Percentiles rank a stretch among this genome's conserved stretches.
phyloP scores from a whole-genome alignment of 2,888 invertebrate species.

The Drosophila fungiperda region DNA sequence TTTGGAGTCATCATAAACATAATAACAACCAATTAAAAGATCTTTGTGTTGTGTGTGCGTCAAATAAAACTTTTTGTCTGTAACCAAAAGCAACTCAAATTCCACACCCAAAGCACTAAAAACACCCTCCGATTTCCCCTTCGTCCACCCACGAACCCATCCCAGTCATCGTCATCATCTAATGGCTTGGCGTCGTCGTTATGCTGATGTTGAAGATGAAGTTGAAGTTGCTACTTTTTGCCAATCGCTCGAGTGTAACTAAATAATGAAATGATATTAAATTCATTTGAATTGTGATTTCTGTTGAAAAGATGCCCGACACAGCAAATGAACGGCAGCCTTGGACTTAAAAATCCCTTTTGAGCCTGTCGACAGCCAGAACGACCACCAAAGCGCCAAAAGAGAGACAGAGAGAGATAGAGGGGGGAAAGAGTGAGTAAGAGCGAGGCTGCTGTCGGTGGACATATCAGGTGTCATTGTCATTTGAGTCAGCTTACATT shows the following conservation, averaged over 20 bases:
- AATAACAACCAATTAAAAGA: conserved; percentile 79
- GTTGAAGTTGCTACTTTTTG: conserved; percentile 69
- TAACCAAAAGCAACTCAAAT: conserved; percentile 73
- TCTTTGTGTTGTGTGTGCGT: conserved; percentile 47
- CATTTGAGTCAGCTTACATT: conserved; percentile 83
- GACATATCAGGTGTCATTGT: conserved; percentile 84
- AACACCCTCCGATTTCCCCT: neutral
- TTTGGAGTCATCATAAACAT: conserved; percentile 58
- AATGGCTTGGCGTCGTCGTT: conserved; percentile 23
- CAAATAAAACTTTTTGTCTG: conserved; percentile 61
- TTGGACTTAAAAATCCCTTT: conserved; percentile 54
- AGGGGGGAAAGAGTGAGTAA: neutral
- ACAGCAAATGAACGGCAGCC: conserved; percentile 45
- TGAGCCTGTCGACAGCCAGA: conserved; percentile 45
- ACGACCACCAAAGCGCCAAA: conserved; percentile 72
- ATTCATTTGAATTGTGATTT: conserved; percentile 84
- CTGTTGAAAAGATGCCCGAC: conserved; percentile 77
- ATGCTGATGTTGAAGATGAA: conserved; percentile 22
- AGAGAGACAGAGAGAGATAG: conserved; percentile 1
- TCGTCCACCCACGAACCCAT: neutral
- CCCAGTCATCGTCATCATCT: conserved; percentile 18
- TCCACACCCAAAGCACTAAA: conserved; percentile 42
- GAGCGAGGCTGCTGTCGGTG: conserved; percentile 32
- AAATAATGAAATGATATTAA: conserved; percentile 85
- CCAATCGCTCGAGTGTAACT: conserved; percentile 82